These are phyloP conservation scores for Botrylloides violaceus DNA, from an alignment of 23 tunicate genomes.

Conservation along the genomic window DNA sequence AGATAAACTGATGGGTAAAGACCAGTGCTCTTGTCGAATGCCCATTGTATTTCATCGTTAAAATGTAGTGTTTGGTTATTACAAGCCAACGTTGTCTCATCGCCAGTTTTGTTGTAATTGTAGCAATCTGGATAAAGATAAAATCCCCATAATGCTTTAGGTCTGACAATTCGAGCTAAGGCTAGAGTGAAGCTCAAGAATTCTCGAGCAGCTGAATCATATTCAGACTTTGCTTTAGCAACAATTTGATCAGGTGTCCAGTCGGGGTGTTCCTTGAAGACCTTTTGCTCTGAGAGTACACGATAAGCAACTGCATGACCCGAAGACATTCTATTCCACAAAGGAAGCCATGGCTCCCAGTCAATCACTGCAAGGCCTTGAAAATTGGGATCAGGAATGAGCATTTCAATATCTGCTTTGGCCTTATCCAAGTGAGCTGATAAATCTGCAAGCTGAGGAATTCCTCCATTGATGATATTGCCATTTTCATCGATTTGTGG, in stretches of 20 bases:
- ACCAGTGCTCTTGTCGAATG: constrained; percentile 72
- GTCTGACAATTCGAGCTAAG: constrained; percentile 39
- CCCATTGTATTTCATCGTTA: constrained; percentile 78
- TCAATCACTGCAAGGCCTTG: constrained; percentile 90
- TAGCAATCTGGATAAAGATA: constrained; percentile 92
- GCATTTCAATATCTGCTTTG: constrained; percentile 26
- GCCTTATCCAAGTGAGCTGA: constrained; percentile 54
- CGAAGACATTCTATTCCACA: constrained; percentile 61
- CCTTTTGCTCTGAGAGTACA: constrained; percentile 51
- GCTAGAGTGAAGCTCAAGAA: constrained; percentile 60
- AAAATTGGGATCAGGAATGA: constrained; percentile 70
- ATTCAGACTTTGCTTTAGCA: constrained; percentile 52
- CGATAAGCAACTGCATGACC: constrained; percentile 48
- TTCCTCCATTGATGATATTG: constrained; percentile 84
- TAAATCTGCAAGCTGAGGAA: constrained; percentile 73
- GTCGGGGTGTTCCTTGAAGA: constrained; percentile 56
- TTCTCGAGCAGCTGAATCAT: constrained; percentile 65
- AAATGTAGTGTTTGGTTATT: neutral
- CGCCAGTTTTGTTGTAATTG: constrained; percentile 71
- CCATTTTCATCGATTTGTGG: constrained; percentile 48
- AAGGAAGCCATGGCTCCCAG: constrained; percentile 95
- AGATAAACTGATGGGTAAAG: constrained; percentile 91
- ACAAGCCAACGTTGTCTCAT: constrained; percentile 22
- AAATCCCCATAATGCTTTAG: constrained; percentile 93
- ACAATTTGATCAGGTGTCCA: constrained; percentile 25